Conservation (phyloP, 2,797 vertebrate genomes). For the Brachymystax lenok region DNA sequence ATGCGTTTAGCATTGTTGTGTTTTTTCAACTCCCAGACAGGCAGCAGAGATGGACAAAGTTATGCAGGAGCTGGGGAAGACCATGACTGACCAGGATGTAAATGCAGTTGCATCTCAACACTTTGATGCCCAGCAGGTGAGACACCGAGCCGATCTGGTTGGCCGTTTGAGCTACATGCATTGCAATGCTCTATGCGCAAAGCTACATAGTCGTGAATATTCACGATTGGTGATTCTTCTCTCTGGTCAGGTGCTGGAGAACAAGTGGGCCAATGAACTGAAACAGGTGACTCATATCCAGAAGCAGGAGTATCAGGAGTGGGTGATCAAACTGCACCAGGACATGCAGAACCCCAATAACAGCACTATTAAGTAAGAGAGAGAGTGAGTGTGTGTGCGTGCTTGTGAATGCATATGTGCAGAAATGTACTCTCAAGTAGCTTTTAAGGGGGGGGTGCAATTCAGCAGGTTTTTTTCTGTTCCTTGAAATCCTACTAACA, state of each 20-base stretch:
- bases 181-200: background rate
- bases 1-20: background rate
- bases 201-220: background rate
- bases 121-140: slow-evolving; percentile 94
- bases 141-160: background rate
- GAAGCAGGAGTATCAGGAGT: slow-evolving; percentile 97
- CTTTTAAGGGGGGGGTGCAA: background rate
- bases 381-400: background rate
- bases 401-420: background rate
- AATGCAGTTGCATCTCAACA: slow-evolving; percentile 93
- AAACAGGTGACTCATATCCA: slow-evolving; percentile 93
- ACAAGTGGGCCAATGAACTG: slow-evolving; percentile 93
- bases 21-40: slow-evolving; percentile 74
- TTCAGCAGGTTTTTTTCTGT: slow-evolving; percentile 14
- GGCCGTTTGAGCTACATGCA: background rate
- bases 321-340: slow-evolving; percentile 96
- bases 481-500: slow-evolving; percentile 11
- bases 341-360: slow-evolving; percentile 93
- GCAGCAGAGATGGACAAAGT: slow-evolving; percentile 92
- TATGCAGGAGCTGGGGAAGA: slow-evolving; percentile 95
- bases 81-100: slow-evolving; percentile 92
- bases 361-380: slow-evolving; percentile 85
- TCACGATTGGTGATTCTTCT: background rate
- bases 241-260: slow-evolving; percentile 85
- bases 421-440: background rate